Base-by-base conservation (phyloP, 2,888 invertebrate genomes). In the Drosophila paracracens region DNA sequence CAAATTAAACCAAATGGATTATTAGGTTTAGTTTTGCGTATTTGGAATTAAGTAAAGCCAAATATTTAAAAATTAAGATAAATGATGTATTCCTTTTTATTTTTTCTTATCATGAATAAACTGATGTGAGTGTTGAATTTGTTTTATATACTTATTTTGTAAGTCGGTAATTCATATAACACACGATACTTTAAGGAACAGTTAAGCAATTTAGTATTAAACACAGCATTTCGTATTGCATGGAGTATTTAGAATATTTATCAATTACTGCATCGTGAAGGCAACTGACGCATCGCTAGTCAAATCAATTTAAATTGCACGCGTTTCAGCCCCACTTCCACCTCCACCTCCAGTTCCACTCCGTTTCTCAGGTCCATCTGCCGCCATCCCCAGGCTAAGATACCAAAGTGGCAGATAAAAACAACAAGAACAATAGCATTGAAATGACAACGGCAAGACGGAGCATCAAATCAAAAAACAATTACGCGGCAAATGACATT, bases 401-500 rank as follows among this genome's bases (percentile, higher is more conserved):
- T 70, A 58, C 69, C 70, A 71, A 82, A 77, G 70, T 79, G 82
- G 65, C 74, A 69, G 68, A 77, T 76, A 77, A 77, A 52, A 64
- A 66, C 51, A 74, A 53, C 43, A 74, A 62, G 62, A 67, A 73
- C 43, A 61, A 63, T 36, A 53, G 62, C 70, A 56, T 61, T 66
- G 61, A 67, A 70, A 70, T 46, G 66, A 64, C 52, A 67, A 76
- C 53, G 70, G 66, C 59, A 80, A 57, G 67, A 54, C 66, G 70
- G 59, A 63, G 77, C 88, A 80, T 83, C 86, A 86, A 86, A 88
- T 86, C 86, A 86, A 86, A 86, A 85, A 86, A 86, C 88, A 86
- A 86, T 86, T 86, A 86, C 89, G 87, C 81, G 86, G 88, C 87
- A 89, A 87, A 89, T 87, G 87, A 87, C 89, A 87, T 87, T 87